Evolutionary conservation across 2,888 invertebrate species (phyloP).

Genomic region (Odontocolon sp.): DNA sequence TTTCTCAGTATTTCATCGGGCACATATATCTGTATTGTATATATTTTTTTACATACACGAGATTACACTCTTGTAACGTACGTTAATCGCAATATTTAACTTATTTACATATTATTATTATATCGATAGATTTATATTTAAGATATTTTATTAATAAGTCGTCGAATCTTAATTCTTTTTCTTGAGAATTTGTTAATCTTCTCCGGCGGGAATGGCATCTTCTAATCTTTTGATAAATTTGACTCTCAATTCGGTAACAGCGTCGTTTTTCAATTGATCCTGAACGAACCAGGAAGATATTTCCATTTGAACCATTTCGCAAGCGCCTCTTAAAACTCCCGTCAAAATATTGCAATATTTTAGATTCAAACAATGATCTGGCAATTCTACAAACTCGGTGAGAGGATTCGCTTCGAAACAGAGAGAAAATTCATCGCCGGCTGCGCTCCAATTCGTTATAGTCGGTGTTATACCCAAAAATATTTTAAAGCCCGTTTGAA

Average conservation of each 20-base stretch:
- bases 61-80: background rate
- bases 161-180: background rate
- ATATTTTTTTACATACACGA: background rate
- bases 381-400: conserved; percentile 98
- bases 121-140: conserved; percentile 38
- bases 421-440: conserved; percentile 98
- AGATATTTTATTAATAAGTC: conserved; percentile 4
- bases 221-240: conserved; percentile 97
- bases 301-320: conserved; percentile 99
- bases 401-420: conserved; percentile 97
- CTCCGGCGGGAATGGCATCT: conserved; percentile 99
- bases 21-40: background rate
- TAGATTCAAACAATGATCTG: conserved; percentile 90
- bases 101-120: conserved; percentile 42
- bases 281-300: conserved; percentile 96
- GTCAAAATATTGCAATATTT: conserved; percentile 97
- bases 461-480: conserved; percentile 94
- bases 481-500: conserved; percentile 87
- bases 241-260: conserved; percentile 95
- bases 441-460: conserved; percentile 96
- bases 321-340: conserved; percentile 95
- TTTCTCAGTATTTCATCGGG: background rate
- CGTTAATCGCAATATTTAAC: conserved; percentile 8
- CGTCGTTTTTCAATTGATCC: conserved; percentile 97
- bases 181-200: conserved; percentile 86